These are phyloP conservation scores for Ooceraea biroi DNA, from an alignment of 1,140 invertebrate species.

Conservation along the genomic window DNA sequence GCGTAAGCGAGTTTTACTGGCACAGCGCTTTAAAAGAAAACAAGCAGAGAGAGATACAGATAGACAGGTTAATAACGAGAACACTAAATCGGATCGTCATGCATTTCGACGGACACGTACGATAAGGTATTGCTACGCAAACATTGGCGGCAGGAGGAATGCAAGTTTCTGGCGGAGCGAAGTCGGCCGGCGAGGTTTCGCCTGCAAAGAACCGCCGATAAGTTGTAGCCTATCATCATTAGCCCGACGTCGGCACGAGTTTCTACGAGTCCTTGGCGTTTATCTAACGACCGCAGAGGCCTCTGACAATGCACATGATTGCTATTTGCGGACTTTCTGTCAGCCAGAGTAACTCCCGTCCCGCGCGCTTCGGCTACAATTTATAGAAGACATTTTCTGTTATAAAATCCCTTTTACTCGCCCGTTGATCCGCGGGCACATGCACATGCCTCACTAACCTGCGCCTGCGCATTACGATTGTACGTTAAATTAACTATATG, in stretches of 20 bases:
- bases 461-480: too few species aligned
- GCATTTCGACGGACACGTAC: not conserved
- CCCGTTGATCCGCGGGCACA: too few species aligned
- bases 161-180: not conserved
- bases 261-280: not conserved
- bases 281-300: slow-evolving; percentile 15
- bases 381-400: too few species aligned
- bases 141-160: slow-evolving; percentile 33
- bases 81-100: not conserved
- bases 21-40: slow-evolving; percentile 53
- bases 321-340: slow-evolving; percentile 26
- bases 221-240: slow-evolving; percentile 40
- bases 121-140: not conserved
- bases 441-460: too few species aligned
- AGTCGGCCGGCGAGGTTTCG: not conserved
- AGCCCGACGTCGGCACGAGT: not conserved
- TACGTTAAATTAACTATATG: too few species aligned
- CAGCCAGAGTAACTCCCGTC: not conserved
- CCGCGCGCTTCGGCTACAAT: too few species aligned
- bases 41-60: not conserved
- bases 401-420: too few species aligned
- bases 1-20: slow-evolving; percentile 88
- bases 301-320: not conserved
- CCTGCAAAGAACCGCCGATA: not conserved
- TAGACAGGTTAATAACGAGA: not conserved